A percentile compares a stretch with the other conserved stretches of the same genome.
Conservation (phyloP, 2,113 vertebrate genomes). For the Podiceps cristatus region DNA sequence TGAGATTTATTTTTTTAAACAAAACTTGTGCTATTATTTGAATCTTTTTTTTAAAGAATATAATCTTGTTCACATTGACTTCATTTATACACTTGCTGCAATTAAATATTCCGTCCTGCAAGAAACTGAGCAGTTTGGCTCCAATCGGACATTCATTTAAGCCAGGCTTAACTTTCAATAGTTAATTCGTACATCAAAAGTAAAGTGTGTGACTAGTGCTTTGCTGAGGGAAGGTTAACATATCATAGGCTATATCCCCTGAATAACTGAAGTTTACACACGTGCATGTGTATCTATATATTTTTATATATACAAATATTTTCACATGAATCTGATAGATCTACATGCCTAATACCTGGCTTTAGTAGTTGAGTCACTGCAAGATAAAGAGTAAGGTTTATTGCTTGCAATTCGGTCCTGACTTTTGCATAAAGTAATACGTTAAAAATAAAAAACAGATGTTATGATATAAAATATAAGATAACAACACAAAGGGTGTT, state of each 20-base stretch:
- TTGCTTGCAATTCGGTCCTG: neutral
- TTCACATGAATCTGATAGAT: neutral
- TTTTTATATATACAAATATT: neutral
- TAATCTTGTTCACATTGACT: neutral
- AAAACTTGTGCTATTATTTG: neutral
- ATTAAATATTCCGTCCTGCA: neutral
- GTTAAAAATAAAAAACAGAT: neutral
- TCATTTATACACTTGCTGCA: neutral
- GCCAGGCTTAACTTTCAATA: neutral
- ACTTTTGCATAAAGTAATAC: neutral
- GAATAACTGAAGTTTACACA: neutral
- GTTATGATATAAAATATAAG: neutral
- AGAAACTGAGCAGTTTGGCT: neutral
- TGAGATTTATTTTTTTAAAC: neutral
- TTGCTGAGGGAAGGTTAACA: neutral
- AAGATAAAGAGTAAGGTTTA: neutral
- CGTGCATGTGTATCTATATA: too few relatives aligned
- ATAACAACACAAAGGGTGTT: neutral
- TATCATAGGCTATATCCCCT: neutral
- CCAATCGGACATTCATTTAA: neutral
- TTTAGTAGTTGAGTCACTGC: neutral
- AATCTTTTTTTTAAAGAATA: too few relatives aligned
- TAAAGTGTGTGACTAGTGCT: neutral
- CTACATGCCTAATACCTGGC: neutral
- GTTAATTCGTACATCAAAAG: neutral